Evolutionary conservation across 2,888 invertebrate species (phyloP), one percentile per base, ranked within the genome.

Genomic region (Serrognathus titanus): DNA sequence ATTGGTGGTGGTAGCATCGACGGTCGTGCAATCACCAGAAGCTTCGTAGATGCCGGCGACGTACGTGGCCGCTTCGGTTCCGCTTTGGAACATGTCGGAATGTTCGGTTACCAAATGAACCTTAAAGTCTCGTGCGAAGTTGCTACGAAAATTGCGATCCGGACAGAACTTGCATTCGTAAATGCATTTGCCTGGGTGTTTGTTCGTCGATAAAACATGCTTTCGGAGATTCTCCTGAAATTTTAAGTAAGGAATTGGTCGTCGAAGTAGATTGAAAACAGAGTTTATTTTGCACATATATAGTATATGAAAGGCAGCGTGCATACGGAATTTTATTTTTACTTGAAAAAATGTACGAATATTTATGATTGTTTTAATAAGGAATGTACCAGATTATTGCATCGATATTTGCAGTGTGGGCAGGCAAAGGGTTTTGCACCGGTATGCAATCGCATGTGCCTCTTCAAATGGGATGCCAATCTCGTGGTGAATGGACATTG

Each of bases 341-440:
- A 4, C 20, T 2, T 31, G 7, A 31, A 31, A 31, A 31, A 31
- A 31, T 31, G 1, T 31, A 31, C 24, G 6, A 31, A 7, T 31
- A 31, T 5, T 31, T 31, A 7, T 31, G 24, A 31, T 6, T 31
- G 6, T 31, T 5, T 31, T 6, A 31, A 31, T 31, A 31, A 3
- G 4, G 24, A 31, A 31, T 5, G 82, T 77, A 92, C 90, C 80
- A 90, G 81, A 69, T 87, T 88, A 62, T 89, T 92, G 74, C 90
- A 90, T 4, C 85, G 85, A 68, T 88, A 90, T 24, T 79, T 69
- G 73, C 96, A 97, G 73, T 93, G 86, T 0, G 90, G 90, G 76
- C 97, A 97, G 51, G 82, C 82, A 77, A 90, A 94, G 0, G 95
- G 94, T 73, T 92, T 93, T 36, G 85, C 82, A 3, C 91, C 91